Evolutionary conservation across 2,888 invertebrate species (phyloP).

Genomic region (Drosophila flavopinicola): DNA sequence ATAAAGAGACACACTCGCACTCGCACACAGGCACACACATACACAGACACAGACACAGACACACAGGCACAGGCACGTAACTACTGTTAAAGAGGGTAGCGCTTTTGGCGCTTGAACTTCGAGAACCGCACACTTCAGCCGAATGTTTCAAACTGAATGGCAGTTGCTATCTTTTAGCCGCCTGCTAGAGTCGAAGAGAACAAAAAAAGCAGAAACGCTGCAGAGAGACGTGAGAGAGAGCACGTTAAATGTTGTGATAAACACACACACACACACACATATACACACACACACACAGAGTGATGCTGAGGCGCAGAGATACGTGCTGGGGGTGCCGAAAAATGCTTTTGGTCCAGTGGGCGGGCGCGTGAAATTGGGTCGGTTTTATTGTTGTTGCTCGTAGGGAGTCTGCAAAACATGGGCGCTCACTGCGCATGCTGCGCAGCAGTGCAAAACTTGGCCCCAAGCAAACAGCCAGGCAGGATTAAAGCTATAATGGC

Average conservation of each 20-base stretch:
- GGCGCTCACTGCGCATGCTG: constrained; percentile 53
- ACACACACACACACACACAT: constrained; percentile 33
- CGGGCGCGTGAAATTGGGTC: constrained; percentile 54
- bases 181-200: constrained; percentile 11
- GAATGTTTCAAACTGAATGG: constrained; percentile 78
- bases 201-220: no score
- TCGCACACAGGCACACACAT: constrained; percentile 1
- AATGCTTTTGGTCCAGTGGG: constrained; percentile 50
- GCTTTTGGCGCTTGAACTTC: constrained; percentile 53
- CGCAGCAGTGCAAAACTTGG: constrained; percentile 15
- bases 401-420: constrained; percentile 45
- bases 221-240: constrained; percentile 22
- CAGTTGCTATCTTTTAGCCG: constrained; percentile 57
- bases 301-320: constrained; percentile 32
- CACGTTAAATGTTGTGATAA: constrained; percentile 66
- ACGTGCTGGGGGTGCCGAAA: constrained; percentile 41
- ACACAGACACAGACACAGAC: neutral
- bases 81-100: constrained; percentile 31
- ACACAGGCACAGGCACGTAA: no score
- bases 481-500: neutral
- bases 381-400: constrained; percentile 23
- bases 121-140: constrained; percentile 75
- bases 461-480: constrained; percentile 9
- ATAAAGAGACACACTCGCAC: constrained; percentile 36
- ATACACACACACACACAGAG: constrained; percentile 8